Conservation (phyloP, 2,113 vertebrate genomes). For the Rhinichthys klamathensis region DNA sequence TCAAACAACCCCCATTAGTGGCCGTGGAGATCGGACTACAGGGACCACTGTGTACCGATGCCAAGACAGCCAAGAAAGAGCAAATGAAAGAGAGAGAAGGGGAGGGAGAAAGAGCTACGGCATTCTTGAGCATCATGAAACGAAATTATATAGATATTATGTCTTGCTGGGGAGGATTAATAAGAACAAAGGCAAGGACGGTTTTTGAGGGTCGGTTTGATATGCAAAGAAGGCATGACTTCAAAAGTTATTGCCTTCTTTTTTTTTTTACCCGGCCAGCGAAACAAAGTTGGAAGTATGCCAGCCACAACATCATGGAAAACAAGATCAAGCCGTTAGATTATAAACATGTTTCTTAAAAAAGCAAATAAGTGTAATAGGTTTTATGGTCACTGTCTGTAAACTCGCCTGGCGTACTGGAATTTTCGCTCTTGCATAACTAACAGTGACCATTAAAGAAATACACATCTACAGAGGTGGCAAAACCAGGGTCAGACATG, state of each 20-base stretch:
- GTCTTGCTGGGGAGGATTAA: slow-evolving; percentile 22
- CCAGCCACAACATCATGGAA: slow-evolving; percentile 36
- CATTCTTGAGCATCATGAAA: slow-evolving; percentile 34
- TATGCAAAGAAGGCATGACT: slow-evolving; percentile 43
- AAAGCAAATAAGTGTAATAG: slow-evolving; percentile 24
- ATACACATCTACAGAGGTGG: slow-evolving; percentile 6
- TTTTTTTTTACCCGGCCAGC: slow-evolving; percentile 16
- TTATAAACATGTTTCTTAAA: slow-evolving; percentile 21
- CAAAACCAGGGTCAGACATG: slow-evolving; percentile 21
- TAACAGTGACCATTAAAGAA: background rate
- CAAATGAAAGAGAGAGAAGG: background rate
- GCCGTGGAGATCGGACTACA: slow-evolving; percentile 40
- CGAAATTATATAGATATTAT: background rate
- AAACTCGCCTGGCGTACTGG: background rate
- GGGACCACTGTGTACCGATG: slow-evolving; percentile 51
- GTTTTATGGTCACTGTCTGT: slow-evolving; percentile 14
- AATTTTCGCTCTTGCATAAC: slow-evolving; percentile 1
- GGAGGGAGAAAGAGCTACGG: slow-evolving; percentile 2
- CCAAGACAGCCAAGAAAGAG: slow-evolving; percentile 37
- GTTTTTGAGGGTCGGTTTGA: slow-evolving; percentile 31
- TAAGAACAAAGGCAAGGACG: slow-evolving; percentile 16
- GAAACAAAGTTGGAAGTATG: slow-evolving; percentile 22
- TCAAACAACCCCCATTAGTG: slow-evolving; percentile 49
- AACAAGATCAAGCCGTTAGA: slow-evolving; percentile 1
- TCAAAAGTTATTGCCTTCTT: slow-evolving; percentile 16